Percentiles rank a stretch among this genome's conserved stretches.
phyloP scores from a whole-genome alignment of 64 coral and sea anemone genomes.

The Catalaphyllia jardinei region DNA sequence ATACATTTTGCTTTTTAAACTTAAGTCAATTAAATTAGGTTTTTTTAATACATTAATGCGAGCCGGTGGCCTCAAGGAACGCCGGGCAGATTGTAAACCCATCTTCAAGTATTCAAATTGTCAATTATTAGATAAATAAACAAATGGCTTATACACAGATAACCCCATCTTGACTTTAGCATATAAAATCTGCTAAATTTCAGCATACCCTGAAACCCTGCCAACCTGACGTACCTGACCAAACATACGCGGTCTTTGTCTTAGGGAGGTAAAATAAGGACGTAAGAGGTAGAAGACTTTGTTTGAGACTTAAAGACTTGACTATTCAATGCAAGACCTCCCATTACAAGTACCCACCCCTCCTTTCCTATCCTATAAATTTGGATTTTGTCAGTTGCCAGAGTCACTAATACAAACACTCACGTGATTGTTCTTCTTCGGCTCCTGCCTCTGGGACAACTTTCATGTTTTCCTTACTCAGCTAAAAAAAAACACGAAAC shows the following conservation, averaged over 20 bases:
- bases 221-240: too few relatives aligned
- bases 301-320: too few relatives aligned
- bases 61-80: background rate
- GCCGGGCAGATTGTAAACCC: background rate
- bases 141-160: background rate
- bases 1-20: background rate
- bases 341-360: background rate
- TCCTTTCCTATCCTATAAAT: background rate
- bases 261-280: too few relatives aligned
- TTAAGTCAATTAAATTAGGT: background rate
- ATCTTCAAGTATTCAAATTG: background rate
- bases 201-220: background rate
- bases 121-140: background rate
- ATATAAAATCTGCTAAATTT: background rate
- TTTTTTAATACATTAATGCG: background rate
- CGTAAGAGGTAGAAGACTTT: too few relatives aligned
- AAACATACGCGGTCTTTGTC: too few relatives aligned
- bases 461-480: conserved; percentile 53
- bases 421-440: conserved; percentile 56
- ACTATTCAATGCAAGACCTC: background rate
- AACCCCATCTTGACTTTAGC: background rate
- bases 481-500: conserved; percentile 17
- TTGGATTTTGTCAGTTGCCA: background rate
- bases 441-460: conserved; percentile 28
- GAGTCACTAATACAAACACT: background rate